These are phyloP conservation scores for Arizona elegans DNA, from an alignment of 2,113 vertebrate species.

Conservation along the genomic window DNA sequence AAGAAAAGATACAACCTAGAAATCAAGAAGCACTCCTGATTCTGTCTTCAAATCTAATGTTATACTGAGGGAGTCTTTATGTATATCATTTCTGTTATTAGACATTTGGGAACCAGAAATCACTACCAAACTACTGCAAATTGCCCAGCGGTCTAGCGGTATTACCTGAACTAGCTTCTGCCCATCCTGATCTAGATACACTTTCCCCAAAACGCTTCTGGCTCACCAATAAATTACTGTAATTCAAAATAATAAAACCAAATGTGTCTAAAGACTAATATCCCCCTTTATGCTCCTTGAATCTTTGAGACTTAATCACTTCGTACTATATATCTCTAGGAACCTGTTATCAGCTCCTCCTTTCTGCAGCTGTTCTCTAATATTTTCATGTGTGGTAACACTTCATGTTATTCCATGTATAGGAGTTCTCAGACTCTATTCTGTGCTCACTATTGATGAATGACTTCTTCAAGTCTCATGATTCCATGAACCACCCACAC, in stretches of 20 bases:
- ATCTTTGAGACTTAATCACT: not conserved
- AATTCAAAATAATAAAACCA: not conserved
- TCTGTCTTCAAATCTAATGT: not conserved
- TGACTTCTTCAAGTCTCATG: not conserved
- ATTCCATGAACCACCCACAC: not conserved
- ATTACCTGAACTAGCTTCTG: not conserved
- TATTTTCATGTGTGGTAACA: not conserved
- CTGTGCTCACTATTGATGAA: not conserved
- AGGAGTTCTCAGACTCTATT: not conserved
- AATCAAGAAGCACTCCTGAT: not conserved
- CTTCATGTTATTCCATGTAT: not conserved
- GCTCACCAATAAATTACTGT: not conserved
- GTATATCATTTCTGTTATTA: not conserved
- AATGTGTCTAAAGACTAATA: not conserved
- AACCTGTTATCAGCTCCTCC: not conserved
- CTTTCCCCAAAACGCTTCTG: not conserved
- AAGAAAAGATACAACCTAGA: not conserved
- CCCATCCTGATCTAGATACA: not conserved
- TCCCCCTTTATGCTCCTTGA: not conserved
- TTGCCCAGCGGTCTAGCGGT: not conserved
- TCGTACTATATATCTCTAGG: not conserved
- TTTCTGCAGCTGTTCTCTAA: not conserved
- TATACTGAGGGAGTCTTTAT: not conserved
- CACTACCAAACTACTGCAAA: not conserved
- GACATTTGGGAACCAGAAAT: not conserved